Evolutionary conservation across 30 jellyfish, hydroid and myxozoan genomes (phyloP), one percentile per base, ranked within the genome.

Genomic region (Aurelia aurita): DNA sequence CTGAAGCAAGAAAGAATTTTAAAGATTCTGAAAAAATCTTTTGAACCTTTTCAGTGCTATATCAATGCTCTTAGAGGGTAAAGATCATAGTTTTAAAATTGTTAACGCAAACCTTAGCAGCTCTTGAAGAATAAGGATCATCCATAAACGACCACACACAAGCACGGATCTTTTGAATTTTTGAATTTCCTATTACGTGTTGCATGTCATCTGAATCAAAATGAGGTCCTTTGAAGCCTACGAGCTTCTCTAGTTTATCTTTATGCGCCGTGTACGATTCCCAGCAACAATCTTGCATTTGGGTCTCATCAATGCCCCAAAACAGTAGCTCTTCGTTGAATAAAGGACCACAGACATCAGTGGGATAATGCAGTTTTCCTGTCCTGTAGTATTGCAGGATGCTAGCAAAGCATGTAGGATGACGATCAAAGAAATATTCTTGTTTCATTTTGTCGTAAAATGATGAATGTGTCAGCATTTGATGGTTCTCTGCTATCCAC

Each of bases 271-370:
- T 86, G 82, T 85, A 91, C 54, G 94, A 73, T 87, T 91, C 98
- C 98, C 98, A 91, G 72, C 98, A 91, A 80, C 98, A 91, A 82
- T 94, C 91, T 45, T 85, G 91, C 95, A 91, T 80, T 45, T 91
- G 98, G 19, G 92, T 87, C 71, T 91, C 98, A 66, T 91, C 98
- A 15, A 91, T 70, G 32, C 98, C 98, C 98, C 98, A 91, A 45
- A 91, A 91, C 74, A 77, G 49, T 58, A 91, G 47, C 53, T 91
- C 98, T 67, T 77, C 90, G 67, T 85, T 82, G 49, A 91, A 91
- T 44, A 86, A 54, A 10, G 98, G 96, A 15, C 98, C 98, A 86
- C 98, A 91, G 44, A 91, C 92, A 51, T 91, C 91, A n/a, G 93
- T 70, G 22, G 98, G 98, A 60, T 86, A 91, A 69, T 91, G 98